These are phyloP conservation scores for Drosophila conformis DNA, from an alignment of 2,888 invertebrate genomes.

Conservation along the genomic window DNA sequence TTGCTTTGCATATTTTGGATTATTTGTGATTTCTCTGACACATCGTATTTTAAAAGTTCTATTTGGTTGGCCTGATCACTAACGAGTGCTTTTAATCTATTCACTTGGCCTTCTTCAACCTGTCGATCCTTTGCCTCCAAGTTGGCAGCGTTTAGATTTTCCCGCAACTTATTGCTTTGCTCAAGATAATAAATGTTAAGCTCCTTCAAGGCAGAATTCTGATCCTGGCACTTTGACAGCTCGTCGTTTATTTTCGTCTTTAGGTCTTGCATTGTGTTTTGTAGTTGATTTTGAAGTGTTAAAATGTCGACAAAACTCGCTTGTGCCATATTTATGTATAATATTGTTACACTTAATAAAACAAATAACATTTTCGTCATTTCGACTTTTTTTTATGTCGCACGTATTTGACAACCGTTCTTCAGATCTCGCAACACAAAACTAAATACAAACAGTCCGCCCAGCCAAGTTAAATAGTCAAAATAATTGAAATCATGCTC, in stretches of 20 bases:
- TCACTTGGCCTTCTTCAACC: conserved; percentile 19
- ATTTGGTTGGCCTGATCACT: conserved; percentile 45
- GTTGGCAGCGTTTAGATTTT: not conserved
- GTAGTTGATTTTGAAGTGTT: conserved; percentile 37
- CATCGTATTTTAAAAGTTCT: conserved; percentile 24
- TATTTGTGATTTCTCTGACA: conserved; percentile 33
- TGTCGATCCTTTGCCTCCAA: conserved; percentile 31
- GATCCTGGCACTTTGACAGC: conserved; percentile 24
- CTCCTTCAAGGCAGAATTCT: conserved; percentile 32
- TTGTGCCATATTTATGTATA: conserved; percentile 1
- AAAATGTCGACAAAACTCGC: conserved; percentile 36
- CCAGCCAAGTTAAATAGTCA: conserved; percentile 6
- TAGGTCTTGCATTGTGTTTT: conserved; percentile 8
- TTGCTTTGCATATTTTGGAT: conserved; percentile 34
- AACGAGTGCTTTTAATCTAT: conserved; percentile 34
- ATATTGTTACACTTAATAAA: conserved; percentile 8
- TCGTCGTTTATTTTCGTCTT: conserved; percentile 17
- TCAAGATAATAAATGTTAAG: conserved; percentile 41
- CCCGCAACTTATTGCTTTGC: conserved; percentile 31
- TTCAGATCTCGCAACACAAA: conserved; percentile 32
- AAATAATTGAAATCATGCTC: conserved; percentile 15
- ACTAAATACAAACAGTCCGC: conserved; percentile 25
- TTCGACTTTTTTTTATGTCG: conserved; percentile 1
- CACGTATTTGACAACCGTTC: conserved; percentile 34
- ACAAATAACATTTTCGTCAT: conserved; percentile 24